These are phyloP conservation scores for Ciconia nigra DNA, from an alignment of 2,797 vertebrate genomes.

Conservation along the genomic window DNA sequence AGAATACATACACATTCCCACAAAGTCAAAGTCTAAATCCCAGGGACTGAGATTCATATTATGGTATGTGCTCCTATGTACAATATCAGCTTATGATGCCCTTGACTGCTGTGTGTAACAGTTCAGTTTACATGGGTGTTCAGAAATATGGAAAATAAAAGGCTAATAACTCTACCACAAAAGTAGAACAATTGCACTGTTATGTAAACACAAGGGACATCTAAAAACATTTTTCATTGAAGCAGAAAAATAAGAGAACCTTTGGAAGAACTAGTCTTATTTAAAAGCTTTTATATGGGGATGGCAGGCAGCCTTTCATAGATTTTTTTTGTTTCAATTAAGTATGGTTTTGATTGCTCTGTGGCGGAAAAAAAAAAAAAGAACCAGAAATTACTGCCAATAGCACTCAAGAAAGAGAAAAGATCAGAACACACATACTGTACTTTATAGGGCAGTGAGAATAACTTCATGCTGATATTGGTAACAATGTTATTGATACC, in stretches of 20 bases:
- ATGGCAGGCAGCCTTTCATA: background rate
- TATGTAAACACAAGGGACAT: background rate
- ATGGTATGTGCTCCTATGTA: fast-evolving
- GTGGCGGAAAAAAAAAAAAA: no score
- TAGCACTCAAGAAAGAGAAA: background rate
- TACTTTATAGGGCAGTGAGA: background rate
- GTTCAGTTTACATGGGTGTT: background rate
- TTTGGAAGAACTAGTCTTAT: background rate
- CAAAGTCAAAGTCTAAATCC: background rate
- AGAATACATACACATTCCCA: background rate
- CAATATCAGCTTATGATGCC: fast-evolving
- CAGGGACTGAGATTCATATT: background rate
- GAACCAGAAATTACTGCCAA: background rate
- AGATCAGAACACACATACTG: background rate
- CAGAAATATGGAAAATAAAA: background rate
- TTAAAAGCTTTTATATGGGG: background rate
- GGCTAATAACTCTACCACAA: background rate
- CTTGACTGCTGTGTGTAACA: background rate
- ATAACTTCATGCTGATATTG: background rate
- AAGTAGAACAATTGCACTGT: background rate
- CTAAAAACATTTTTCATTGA: background rate
- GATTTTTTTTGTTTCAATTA: background rate
- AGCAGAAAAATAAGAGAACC: background rate
- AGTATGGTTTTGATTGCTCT: background rate
- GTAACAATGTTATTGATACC: background rate